phyloP scores from a whole-genome alignment of 2,113 vertebrate genomes.

The Urocolius indicus region DNA sequence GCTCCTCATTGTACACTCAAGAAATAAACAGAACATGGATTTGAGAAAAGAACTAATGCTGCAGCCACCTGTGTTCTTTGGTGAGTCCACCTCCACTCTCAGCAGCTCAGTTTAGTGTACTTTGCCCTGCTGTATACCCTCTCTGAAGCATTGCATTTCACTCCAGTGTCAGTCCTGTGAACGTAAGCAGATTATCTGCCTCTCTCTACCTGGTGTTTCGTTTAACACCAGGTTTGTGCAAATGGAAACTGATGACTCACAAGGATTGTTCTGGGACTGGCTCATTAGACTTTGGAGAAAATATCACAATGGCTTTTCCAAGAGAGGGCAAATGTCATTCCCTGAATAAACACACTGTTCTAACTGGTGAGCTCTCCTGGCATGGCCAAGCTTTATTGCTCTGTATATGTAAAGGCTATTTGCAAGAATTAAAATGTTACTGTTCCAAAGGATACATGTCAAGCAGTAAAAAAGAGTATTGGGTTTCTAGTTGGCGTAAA shows the following conservation, averaged over 20 bases:
- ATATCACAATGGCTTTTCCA: background rate
- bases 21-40: background rate
- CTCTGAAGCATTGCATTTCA: background rate
- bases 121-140: fast-evolving
- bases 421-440: constrained; percentile 1
- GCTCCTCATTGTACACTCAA: background rate
- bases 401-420: background rate
- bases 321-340: background rate
- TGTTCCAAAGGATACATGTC: background rate
- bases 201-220: background rate
- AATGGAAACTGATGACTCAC: background rate
- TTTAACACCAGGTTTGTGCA: background rate
- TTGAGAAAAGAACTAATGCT: background rate
- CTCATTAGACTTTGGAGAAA: background rate
- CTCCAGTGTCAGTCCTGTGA: background rate
- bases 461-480: background rate
- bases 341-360: background rate
- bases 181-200: background rate
- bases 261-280: constrained; percentile 2
- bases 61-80: background rate
- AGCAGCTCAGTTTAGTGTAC: background rate
- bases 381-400: background rate
- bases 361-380: background rate
- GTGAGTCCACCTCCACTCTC: background rate
- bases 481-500: background rate